phyloP scores from a whole-genome alignment of 64 coral and sea anemone genomes.

The Platygyra sinensis region DNA sequence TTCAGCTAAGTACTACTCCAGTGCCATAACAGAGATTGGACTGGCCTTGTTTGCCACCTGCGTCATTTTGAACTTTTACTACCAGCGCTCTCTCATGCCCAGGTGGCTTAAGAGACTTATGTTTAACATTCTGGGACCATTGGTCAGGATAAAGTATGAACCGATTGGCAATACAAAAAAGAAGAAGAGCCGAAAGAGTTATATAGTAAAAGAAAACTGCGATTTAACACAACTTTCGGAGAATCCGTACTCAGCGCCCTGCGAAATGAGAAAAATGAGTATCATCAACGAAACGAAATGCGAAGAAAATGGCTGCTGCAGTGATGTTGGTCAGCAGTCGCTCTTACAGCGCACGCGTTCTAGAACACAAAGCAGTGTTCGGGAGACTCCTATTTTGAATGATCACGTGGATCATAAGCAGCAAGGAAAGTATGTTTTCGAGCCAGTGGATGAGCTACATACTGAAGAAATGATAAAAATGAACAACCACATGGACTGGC shows the following conservation, averaged over 20 bases:
- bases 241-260: neutral
- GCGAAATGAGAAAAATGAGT: neutral
- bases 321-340: neutral
- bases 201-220: constrained; percentile 37
- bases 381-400: constrained; percentile 40
- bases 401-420: constrained; percentile 3
- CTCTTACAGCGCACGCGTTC: constrained; percentile 8
- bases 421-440: neutral
- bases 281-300: neutral
- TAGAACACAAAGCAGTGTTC: constrained; percentile 27
- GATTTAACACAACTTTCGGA: constrained; percentile 40
- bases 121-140: constrained; percentile 63
- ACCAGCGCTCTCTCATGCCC: constrained; percentile 73
- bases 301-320: constrained; percentile 23
- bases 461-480: neutral
- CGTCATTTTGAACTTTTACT: constrained; percentile 87
- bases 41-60: constrained; percentile 74
- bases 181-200: constrained; percentile 6
- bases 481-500: constrained; percentile 73
- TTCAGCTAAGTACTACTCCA: constrained; percentile 89
- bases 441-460: neutral
- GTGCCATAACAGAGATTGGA: constrained; percentile 82
- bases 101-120: constrained; percentile 63
- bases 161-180: constrained; percentile 4
- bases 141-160: constrained; percentile 67